Evolutionary conservation across 2,888 invertebrate genomes (phyloP).

Genomic region (Abrostola triplasia): DNA sequence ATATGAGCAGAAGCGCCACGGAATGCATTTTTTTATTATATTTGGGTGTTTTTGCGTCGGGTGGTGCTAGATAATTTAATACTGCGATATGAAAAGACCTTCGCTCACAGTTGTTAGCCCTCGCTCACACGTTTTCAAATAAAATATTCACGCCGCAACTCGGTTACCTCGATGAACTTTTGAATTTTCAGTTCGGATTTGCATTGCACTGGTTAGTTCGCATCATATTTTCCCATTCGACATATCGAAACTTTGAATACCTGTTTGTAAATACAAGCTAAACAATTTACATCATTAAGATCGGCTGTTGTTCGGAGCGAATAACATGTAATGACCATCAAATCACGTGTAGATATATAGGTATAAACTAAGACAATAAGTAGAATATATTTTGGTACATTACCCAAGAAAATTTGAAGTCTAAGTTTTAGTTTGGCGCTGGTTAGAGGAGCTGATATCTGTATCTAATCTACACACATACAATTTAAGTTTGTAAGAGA

Average conservation of each 20-base stretch:
- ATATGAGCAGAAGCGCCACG: constrained; percentile 50
- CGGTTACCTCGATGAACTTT: constrained; percentile 58
- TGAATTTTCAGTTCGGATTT: constrained; percentile 56
- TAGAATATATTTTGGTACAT: too few relatives aligned
- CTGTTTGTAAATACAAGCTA: constrained; percentile 24
- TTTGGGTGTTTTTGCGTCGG: constrained; percentile 36
- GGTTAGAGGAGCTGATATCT: background rate
- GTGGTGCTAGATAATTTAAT: constrained; percentile 49
- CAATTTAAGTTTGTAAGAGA: constrained; percentile 53
- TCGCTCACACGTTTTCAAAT: constrained; percentile 54
- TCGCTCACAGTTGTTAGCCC: constrained; percentile 49
- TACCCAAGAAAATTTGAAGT: constrained; percentile 16
- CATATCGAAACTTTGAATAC: constrained; percentile 17
- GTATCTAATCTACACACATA: constrained; percentile 24
- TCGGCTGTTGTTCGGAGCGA: background rate
- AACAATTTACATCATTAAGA: constrained; percentile 3
- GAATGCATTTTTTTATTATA: constrained; percentile 52
- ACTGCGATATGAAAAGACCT: constrained; percentile 48
- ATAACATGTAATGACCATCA: background rate
- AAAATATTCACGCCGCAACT: constrained; percentile 62
- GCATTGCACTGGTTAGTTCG: constrained; percentile 46
- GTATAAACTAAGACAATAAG: too few relatives aligned
- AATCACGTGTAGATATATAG: background rate
- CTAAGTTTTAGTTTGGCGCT: constrained; percentile 17
- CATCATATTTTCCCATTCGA: constrained; percentile 43